A percentile compares a stretch with the other conserved stretches of the same genome.
Conservation (phyloP, 2,113 vertebrate genomes). For the Lagopus leucura region DNA sequence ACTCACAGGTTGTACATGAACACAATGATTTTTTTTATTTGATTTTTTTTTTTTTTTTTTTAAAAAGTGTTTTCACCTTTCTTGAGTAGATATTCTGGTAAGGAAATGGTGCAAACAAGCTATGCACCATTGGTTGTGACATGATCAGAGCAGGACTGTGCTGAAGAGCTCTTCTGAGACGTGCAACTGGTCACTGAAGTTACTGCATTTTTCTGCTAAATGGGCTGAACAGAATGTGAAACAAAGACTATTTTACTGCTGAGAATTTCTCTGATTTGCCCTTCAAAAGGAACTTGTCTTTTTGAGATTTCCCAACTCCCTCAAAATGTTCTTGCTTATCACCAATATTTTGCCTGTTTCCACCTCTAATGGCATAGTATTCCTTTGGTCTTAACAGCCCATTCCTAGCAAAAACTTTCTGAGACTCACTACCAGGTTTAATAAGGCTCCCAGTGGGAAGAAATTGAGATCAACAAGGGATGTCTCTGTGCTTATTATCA, state of each 20-base stretch:
- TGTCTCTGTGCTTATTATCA: constrained; percentile 63
- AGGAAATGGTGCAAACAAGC: constrained; percentile 1
- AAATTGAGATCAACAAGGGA: constrained; percentile 67
- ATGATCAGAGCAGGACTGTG: background rate
- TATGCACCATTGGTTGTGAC: background rate
- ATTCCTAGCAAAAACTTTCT: constrained; percentile 61
- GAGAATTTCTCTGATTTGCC: constrained; percentile 14
- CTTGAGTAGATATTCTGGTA: background rate
- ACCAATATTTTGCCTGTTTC: constrained; percentile 23
- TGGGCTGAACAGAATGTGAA: constrained; percentile 16
- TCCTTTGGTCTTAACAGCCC: constrained; percentile 51
- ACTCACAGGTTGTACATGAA: background rate
- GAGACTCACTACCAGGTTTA: constrained; percentile 50
- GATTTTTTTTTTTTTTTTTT: background rate
- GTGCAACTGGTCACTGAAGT: background rate
- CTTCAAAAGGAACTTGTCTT: constrained; percentile 26
- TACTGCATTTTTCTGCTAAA: background rate
- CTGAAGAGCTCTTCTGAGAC: background rate
- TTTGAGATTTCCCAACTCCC: constrained; percentile 21
- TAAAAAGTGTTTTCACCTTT: background rate
- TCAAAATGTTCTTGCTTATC: constrained; percentile 35
- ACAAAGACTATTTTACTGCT: background rate
- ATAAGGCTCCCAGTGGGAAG: constrained; percentile 66
- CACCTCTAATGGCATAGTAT: background rate
- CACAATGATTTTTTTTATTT: background rate